Conservation (phyloP, 1,140 invertebrate genomes). For the Drosophila kanapiae region DNA sequence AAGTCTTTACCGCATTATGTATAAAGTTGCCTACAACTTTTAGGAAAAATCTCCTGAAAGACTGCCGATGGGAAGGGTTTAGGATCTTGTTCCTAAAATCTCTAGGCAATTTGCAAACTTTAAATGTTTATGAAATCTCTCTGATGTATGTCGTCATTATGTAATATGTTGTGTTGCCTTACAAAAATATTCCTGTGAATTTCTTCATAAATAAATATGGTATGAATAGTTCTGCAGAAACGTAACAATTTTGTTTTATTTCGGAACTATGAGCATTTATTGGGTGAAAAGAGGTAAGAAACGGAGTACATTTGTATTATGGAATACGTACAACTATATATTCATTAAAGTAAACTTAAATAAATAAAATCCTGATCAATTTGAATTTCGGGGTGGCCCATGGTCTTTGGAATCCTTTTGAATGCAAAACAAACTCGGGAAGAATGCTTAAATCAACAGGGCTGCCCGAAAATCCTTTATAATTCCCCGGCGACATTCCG, state of each 20-base stretch:
- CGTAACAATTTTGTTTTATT: not conserved
- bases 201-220: not conserved
- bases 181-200: not conserved
- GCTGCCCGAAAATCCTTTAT: constrained; percentile 75
- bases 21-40: constrained; percentile 12
- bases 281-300: too few relatives aligned
- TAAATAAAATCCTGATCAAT: not conserved
- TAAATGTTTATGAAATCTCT: not conserved
- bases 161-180: not conserved
- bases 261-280: not conserved
- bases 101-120: constrained; percentile 8
- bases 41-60: constrained; percentile 16
- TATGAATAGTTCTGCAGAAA: too few relatives aligned
- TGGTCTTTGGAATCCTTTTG: constrained; percentile 20
- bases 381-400: constrained; percentile 22
- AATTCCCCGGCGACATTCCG: constrained; percentile 68
- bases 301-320: too few relatives aligned
- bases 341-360: not conserved
- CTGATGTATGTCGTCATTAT: too few relatives aligned
- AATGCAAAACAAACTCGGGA: constrained; percentile 35
- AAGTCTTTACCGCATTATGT: not conserved
- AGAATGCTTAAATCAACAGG: constrained; percentile 66
- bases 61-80: not conserved
- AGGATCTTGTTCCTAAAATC: constrained; percentile 19
- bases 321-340: too few relatives aligned